Base-by-base conservation (phyloP, 1,140 invertebrate genomes). In the Bemisia tabaci region DNA sequence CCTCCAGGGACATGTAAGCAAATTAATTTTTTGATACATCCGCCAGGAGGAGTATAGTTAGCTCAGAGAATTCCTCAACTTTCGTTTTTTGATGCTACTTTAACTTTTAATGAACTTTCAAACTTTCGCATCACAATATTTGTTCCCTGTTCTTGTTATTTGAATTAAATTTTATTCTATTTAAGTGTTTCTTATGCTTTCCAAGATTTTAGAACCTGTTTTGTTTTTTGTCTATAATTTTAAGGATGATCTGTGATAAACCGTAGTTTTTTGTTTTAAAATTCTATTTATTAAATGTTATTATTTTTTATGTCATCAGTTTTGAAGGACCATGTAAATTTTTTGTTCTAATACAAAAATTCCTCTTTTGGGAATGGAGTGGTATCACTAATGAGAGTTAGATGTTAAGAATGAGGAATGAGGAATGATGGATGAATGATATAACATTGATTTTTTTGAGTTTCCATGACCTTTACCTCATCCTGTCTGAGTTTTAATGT, bases 251-350 rank as follows among this genome's bases (percentile, higher is more conserved):
- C 33, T 48, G 33, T 48, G 33, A 48, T 48, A 48, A 48, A 48
- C 5, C 17, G n/a, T 48, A 48, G 17, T 48, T 48, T 48, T 9
- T 17, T 48, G 33, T 48, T 48, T 48, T 48, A 48, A 48, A 17
- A 48, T 48, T 48, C 33, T 48, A 5, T 48, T 48, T 48, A 48
- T 48, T 17, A 48, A 48, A 48, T 48, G 33, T 48, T 48, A 48
- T 48, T 48, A 48, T 48, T 48, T 48, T 48, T 48, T 48, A 48
- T 48, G 33, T 48, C n/a, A n/a, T n/a, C n/a, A n/a, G n/a, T n/a
- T n/a, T n/a, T n/a, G n/a, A n/a, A n/a, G n/a, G n/a, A n/a, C n/a
- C n/a, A n/a, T n/a, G n/a, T n/a, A n/a, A n/a, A n/a, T n/a, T n/a
- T n/a, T n/a, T n/a, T n/a, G n/a, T n/a, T n/a, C n/a, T n/a, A n/a